Percentiles rank a stretch among this genome's conserved stretches.
Conservation (phyloP, 1,140 invertebrate genomes). For the Sitophilus oryzae region DNA sequence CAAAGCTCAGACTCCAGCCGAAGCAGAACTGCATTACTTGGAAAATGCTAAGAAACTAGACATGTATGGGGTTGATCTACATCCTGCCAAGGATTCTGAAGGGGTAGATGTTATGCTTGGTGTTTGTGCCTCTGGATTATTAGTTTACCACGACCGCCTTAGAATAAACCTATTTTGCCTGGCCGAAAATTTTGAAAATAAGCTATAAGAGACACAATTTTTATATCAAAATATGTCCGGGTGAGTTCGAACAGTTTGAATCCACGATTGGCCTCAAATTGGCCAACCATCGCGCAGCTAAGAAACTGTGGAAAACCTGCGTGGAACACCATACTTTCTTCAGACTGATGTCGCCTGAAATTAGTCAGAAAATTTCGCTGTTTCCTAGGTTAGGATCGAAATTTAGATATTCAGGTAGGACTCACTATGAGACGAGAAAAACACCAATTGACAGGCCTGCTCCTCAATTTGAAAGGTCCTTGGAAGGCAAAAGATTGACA, state of each 20-base stretch:
- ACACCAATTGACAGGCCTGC: conserved; percentile 77
- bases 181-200: conserved; percentile 99
- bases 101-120: conserved; percentile 91
- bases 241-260: conserved; percentile 97
- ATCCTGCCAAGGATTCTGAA: conserved; percentile 94
- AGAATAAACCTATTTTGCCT: conserved; percentile 97
- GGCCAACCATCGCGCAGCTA: conserved; percentile 89
- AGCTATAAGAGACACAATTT: conserved; percentile 98
- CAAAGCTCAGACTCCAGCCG: conserved; percentile 91
- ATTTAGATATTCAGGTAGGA: conserved; percentile 88
- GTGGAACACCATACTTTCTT: conserved; percentile 99
- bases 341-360: conserved; percentile 89
- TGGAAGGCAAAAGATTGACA: conserved; percentile 75
- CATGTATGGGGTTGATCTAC: conserved; percentile 96
- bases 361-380: conserved; percentile 67
- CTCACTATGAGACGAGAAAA: conserved; percentile 90
- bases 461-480: conserved; percentile 80
- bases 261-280: conserved; percentile 95
- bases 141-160: conserved; percentile 92
- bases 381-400: conserved; percentile 88
- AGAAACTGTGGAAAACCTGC: conserved; percentile 97
- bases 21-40: conserved; percentile 92
- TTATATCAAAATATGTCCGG: conserved; percentile 95
- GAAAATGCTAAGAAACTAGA: conserved; percentile 97
- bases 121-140: conserved; percentile 90